Conservation (phyloP, 2,888 invertebrate genomes). For the Cataglyphis cursor region DNA sequence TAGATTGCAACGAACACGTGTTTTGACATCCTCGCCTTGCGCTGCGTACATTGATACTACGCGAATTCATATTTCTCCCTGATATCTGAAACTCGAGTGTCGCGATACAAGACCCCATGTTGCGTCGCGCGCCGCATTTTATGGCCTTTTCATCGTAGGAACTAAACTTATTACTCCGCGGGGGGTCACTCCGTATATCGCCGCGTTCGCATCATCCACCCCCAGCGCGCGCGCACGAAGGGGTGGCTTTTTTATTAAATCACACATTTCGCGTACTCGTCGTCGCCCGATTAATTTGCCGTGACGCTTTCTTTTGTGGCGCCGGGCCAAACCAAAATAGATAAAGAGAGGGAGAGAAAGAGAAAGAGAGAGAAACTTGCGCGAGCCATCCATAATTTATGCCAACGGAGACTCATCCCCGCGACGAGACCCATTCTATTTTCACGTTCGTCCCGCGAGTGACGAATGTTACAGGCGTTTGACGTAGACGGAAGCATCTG, state of each 20-base stretch:
- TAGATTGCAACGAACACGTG: not conserved
- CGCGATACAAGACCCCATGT: conserved; percentile 76
- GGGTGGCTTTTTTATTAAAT: conserved; percentile 84
- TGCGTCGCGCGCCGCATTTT: conserved; percentile 81
- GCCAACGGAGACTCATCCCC: conserved; percentile 42
- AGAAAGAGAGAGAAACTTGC: conserved; percentile 11
- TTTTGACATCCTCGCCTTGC: conserved; percentile 19
- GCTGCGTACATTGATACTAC: not conserved
- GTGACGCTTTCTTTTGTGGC: conserved; percentile 82
- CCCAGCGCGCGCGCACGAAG: conserved; percentile 65
- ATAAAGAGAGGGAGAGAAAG: conserved; percentile 28
- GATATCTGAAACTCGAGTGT: conserved; percentile 77
- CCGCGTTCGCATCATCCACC: conserved; percentile 69
- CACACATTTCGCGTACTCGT: conserved; percentile 81
- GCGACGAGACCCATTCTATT: conserved; percentile 52
- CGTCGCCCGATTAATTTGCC: conserved; percentile 84
- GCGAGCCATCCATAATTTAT: conserved; percentile 80
- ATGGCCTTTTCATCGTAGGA: conserved; percentile 84
- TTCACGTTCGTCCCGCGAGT: conserved; percentile 62
- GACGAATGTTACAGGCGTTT: conserved; percentile 58
- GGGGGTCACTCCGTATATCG: conserved; percentile 67
- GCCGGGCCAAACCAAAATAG: conserved; percentile 68
- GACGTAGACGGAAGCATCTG: conserved; percentile 58
- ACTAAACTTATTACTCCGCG: conserved; percentile 86
- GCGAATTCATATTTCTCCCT: conserved; percentile 50